Conservation (phyloP, 2,888 invertebrate genomes). For the Leucozona laternaria region DNA sequence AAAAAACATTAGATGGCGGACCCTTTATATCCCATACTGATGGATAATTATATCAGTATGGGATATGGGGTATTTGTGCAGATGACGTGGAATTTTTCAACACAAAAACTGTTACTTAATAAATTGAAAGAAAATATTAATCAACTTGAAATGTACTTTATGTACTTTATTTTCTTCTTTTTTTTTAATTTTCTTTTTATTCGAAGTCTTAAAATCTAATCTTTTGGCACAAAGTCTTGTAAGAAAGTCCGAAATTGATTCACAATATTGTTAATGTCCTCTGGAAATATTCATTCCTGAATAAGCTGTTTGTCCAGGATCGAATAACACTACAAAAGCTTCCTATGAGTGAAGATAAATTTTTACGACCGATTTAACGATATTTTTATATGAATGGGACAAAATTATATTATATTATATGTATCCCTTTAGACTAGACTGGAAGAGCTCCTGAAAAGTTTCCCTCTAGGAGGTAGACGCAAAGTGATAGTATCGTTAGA, state of each 20-base stretch:
- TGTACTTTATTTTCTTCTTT: too few species aligned
- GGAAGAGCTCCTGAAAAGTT: neutral
- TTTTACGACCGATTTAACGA: conserved; percentile 56
- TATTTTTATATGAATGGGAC: conserved; percentile 54
- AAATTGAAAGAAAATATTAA: too few species aligned
- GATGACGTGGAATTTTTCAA: too few species aligned
- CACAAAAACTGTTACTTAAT: too few species aligned
- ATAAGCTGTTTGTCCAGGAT: conserved; percentile 44
- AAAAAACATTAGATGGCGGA: too few species aligned
- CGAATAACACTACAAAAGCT: conserved; percentile 7
- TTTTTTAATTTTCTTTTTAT: too few species aligned
- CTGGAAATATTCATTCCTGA: conserved; percentile 34
- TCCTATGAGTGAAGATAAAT: conserved; percentile 35
- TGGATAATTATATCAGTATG: too few species aligned
- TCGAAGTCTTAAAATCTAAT: too few species aligned
- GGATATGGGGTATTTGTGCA: too few species aligned
- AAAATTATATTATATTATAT: conserved; percentile 7
- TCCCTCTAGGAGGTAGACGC: neutral
- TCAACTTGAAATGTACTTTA: too few species aligned
- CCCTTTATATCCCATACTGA: too few species aligned
- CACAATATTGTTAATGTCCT: conserved; percentile 64
- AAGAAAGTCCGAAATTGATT: conserved; percentile 70
- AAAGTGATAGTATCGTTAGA: conserved; percentile 1
- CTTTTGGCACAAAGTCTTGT: neutral
- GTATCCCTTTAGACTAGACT: conserved; percentile 9